phyloP scores from a whole-genome alignment of 1,140 invertebrate genomes.

The Solen grandis region DNA sequence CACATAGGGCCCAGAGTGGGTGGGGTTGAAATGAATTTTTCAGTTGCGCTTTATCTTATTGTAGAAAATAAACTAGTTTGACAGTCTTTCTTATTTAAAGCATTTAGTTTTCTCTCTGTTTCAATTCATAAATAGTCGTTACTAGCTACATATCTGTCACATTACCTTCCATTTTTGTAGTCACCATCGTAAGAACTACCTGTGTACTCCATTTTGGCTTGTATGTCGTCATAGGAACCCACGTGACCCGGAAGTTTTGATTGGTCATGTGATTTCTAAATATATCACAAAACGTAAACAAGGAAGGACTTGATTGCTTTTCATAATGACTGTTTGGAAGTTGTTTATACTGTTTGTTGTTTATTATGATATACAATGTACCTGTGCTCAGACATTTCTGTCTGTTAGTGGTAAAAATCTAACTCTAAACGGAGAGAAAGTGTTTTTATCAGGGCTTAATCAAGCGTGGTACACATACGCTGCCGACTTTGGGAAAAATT shows the following conservation, averaged over 20 bases:
- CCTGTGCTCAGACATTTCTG: conserved; percentile 25
- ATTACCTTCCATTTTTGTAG: conserved; percentile 78
- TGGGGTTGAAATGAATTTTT: too few relatives aligned
- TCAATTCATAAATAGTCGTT: too few relatives aligned
- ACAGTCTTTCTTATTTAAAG: too few relatives aligned
- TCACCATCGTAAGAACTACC: conserved; percentile 79
- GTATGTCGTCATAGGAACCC: conserved; percentile 64
- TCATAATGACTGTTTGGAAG: background rate
- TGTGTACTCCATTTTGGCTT: conserved; percentile 79
- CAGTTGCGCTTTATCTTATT: too few relatives aligned
- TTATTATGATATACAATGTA: too few relatives aligned
- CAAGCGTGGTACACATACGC: conserved; percentile 76
- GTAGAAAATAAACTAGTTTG: too few relatives aligned
- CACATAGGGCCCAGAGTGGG: too few relatives aligned
- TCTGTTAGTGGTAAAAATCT: conserved; percentile 44
- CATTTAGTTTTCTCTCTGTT: too few relatives aligned
- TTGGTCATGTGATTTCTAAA: conserved; percentile 32
- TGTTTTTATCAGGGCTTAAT: conserved; percentile 79
- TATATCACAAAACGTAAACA: conserved; percentile 13
- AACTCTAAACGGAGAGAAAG: conserved; percentile 67
- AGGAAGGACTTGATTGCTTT: background rate
- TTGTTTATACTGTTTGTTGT: too few relatives aligned
- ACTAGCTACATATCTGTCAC: background rate
- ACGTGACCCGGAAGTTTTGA: conserved; percentile 21
- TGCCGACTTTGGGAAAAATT: conserved; percentile 73